Conservation (phyloP, 92 coral and sea anemone species). For the Bergia sp. region DNA sequence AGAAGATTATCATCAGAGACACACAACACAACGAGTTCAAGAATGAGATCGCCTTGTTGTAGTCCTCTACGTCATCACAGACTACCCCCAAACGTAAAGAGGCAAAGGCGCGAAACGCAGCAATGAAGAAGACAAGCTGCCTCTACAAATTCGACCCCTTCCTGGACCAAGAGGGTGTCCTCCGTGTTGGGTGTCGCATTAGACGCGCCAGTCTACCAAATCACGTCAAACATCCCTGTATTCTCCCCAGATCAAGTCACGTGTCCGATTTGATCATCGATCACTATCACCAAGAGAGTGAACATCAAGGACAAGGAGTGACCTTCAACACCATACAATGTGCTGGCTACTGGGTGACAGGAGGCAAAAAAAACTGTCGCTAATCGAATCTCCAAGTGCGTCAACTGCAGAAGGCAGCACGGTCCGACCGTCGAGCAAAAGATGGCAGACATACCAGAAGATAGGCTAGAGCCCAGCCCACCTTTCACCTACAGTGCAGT, state of each 20-base stretch:
- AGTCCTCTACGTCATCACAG: not conserved
- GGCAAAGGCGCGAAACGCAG: not conserved
- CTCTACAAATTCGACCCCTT: conserved; percentile 41
- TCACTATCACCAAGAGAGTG: not conserved
- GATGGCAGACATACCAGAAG: conserved; percentile 35
- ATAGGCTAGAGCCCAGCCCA: conserved; percentile 27
- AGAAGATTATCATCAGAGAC: not conserved
- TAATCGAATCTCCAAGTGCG: not conserved
- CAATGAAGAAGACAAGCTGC: conserved; percentile 14
- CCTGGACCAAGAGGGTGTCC: conserved; percentile 35
- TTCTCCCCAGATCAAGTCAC: conserved; percentile 19
- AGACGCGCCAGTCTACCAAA: not conserved
- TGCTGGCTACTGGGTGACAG: conserved; percentile 26
- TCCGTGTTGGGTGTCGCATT: conserved; percentile 40
- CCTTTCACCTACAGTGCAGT: conserved; percentile 30
- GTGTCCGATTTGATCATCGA: conserved; percentile 3
- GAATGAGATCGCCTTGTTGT: not conserved
- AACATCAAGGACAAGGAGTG: not conserved
- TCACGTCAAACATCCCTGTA: conserved; percentile 10
- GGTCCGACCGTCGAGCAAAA: not conserved
- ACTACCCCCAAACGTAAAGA: not conserved
- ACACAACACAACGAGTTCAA: not conserved
- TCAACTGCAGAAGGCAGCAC: not conserved
- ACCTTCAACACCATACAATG: conserved; percentile 15
- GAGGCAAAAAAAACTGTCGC: conserved; percentile 26